Conservation (phyloP, 2,113 vertebrate genomes). For the Riparia riparia region DNA sequence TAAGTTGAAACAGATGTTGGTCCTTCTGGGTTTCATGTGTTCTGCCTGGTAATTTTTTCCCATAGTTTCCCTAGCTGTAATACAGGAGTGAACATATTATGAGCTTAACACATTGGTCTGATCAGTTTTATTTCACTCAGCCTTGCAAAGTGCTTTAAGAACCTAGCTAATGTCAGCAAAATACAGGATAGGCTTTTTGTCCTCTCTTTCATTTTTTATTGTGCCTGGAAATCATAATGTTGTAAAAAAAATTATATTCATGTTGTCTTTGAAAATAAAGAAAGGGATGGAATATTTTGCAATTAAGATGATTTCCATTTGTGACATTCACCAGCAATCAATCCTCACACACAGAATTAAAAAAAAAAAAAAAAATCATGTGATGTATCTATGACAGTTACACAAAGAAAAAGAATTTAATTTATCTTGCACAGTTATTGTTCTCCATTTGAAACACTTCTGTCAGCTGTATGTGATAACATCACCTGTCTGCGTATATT, state of each 20-base stretch:
- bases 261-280: background rate
- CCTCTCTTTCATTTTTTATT: background rate
- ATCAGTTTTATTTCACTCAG: background rate
- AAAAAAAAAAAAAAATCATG: background rate
- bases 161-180: background rate
- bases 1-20: background rate
- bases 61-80: background rate
- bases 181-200: background rate
- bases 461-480: background rate
- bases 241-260: background rate
- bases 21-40: fast-evolving
- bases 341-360: background rate
- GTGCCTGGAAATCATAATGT: background rate
- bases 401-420: background rate
- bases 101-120: background rate
- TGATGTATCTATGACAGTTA: background rate
- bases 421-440: background rate
- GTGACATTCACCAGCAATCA: background rate
- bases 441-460: background rate
- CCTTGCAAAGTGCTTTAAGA: background rate
- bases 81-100: background rate
- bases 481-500: background rate
- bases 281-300: background rate
- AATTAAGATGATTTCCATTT: background rate
- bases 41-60: background rate